Evolutionary conservation across 2,797 vertebrate genomes (phyloP).

Genomic region (Notamacropus eugenii): DNA sequence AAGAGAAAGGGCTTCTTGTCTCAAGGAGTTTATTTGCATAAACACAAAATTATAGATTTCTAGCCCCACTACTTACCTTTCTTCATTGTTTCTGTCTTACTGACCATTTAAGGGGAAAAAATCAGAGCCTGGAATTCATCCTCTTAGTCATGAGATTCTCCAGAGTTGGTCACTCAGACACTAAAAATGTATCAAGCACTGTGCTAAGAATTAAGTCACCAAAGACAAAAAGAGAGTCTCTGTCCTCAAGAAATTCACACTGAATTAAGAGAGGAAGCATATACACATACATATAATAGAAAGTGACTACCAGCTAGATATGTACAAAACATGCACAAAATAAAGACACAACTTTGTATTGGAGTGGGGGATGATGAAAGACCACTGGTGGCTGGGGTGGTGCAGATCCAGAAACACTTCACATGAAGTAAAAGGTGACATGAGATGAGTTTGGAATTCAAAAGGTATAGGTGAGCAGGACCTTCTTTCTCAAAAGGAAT

Average conservation of each 20-base stretch:
- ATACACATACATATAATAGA: not conserved
- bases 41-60: not conserved
- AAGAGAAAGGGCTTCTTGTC: accelerated
- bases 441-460: not conserved
- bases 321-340: not conserved
- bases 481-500: not conserved
- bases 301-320: not conserved
- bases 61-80: not conserved
- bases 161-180: not conserved
- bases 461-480: not conserved
- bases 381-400: not conserved
- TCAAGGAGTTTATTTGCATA: not conserved
- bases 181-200: not conserved
- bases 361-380: not conserved
- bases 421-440: not conserved
- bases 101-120: not conserved
- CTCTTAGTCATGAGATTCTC: not conserved
- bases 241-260: not conserved
- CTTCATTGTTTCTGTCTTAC: not conserved
- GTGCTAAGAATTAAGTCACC: not conserved
- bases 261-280: not conserved
- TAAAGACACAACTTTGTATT: not conserved
- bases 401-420: not conserved
- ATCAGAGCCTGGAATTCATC: not conserved
- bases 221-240: not conserved